Percentiles rank a stretch among this genome's conserved stretches.
These are phyloP conservation scores for Cirrhinus mrigala DNA, from an alignment of 2,797 vertebrate species.

Conservation along the genomic window DNA sequence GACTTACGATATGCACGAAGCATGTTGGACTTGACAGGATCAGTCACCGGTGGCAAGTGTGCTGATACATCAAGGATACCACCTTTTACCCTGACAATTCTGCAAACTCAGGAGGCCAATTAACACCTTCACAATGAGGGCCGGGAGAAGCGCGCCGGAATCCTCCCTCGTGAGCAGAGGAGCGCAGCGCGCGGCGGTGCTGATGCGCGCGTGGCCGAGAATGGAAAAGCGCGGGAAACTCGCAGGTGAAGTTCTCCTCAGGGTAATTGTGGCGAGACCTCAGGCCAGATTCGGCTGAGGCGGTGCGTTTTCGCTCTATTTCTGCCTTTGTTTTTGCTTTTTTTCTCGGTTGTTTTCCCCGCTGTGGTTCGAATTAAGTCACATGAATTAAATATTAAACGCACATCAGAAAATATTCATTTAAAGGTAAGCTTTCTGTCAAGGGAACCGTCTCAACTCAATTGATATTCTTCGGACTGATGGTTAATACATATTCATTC, in stretches of 20 bases:
- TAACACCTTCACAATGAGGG: slow-evolving; percentile 86
- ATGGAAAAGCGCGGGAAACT: slow-evolving; percentile 67
- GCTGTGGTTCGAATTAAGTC: slow-evolving; percentile 47
- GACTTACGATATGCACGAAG: slow-evolving; percentile 85
- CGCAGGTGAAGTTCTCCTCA: slow-evolving; percentile 76
- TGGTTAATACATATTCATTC: slow-evolving; percentile 57
- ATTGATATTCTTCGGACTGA: slow-evolving; percentile 35
- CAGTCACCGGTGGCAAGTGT: slow-evolving; percentile 88
- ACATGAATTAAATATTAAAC: slow-evolving; percentile 83
- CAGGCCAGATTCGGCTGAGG: slow-evolving; percentile 75
- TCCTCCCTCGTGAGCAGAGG: slow-evolving; percentile 78
- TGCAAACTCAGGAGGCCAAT: slow-evolving; percentile 91
- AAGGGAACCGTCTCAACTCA: slow-evolving; percentile 73
- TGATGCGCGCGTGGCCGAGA: slow-evolving; percentile 68
- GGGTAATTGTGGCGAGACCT: slow-evolving; percentile 80
- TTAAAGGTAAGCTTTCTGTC: slow-evolving; percentile 79
- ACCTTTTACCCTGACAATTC: slow-evolving; percentile 88
- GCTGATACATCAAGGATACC: slow-evolving; percentile 94
- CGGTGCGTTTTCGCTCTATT: slow-evolving; percentile 66
- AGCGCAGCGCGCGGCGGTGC: slow-evolving; percentile 69
- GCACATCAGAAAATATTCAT: slow-evolving; percentile 75
- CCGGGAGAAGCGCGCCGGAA: slow-evolving; percentile 83
- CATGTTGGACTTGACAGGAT: slow-evolving; percentile 83
- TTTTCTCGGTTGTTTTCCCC: slow-evolving; percentile 57
- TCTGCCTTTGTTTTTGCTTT: slow-evolving; percentile 69